Evolutionary conservation across 2,888 invertebrate species (phyloP).

Genomic region (Lucinisca nassula): DNA sequence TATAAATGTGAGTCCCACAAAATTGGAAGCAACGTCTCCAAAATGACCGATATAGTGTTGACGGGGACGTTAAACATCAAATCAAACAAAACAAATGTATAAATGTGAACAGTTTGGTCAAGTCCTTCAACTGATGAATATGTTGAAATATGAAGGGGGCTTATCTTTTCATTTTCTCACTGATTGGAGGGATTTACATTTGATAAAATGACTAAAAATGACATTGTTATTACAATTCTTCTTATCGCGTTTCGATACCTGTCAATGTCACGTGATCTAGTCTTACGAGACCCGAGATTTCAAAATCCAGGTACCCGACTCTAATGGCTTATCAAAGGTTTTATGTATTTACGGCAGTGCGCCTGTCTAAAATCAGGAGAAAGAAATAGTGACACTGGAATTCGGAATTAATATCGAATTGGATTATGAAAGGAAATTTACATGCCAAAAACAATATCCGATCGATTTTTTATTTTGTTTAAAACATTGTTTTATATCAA

Average conservation of each 20-base stretch:
- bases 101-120: neutral
- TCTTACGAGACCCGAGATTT: constrained; percentile 58
- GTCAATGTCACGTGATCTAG: constrained; percentile 67
- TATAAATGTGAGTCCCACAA: no score
- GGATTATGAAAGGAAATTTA: neutral
- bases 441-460: neutral
- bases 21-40: no score
- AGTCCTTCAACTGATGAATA: constrained; percentile 9
- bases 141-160: constrained; percentile 59
- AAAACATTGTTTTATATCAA: no score
- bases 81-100: no score
- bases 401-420: neutral
- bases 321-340: constrained; percentile 9
- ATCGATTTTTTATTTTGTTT: neutral
- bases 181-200: constrained; percentile 67
- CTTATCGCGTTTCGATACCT: constrained; percentile 71
- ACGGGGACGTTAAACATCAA: no score
- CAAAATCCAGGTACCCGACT: constrained; percentile 40
- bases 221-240: constrained; percentile 68
- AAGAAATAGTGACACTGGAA: constrained; percentile 2
- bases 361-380: neutral
- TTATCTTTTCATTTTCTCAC: constrained; percentile 51
- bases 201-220: constrained; percentile 73
- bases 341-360: neutral
- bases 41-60: no score